phyloP scores from a whole-genome alignment of 2,797 vertebrate genomes.

The Streptopelia turtur region DNA sequence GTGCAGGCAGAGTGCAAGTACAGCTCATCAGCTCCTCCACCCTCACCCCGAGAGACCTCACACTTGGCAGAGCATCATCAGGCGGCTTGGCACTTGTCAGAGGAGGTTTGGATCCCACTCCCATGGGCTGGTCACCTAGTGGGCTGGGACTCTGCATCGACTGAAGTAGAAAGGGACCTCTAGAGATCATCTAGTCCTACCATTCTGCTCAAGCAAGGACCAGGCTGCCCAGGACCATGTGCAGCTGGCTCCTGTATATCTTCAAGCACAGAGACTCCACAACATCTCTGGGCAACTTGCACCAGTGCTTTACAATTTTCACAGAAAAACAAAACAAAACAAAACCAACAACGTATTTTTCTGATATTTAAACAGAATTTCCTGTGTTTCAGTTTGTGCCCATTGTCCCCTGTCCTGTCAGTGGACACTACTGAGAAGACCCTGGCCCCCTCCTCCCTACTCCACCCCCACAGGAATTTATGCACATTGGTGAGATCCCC shows the following conservation, averaged over 20 bases:
- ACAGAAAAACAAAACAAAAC: not conserved
- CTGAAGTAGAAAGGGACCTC: not conserved
- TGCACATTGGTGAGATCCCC: not conserved
- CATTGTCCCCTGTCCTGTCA: not conserved
- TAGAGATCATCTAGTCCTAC: not conserved
- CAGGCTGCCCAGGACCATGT: not conserved
- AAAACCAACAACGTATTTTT: not conserved
- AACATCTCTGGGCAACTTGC: not conserved
- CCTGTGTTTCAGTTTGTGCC: conserved; percentile 23
- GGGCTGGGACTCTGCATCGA: not conserved
- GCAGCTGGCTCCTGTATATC: not conserved
- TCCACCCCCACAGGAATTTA: not conserved
- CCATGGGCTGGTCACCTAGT: not conserved
- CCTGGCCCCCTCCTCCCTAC: not conserved
- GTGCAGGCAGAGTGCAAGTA: not conserved
- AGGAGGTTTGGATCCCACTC: not conserved
- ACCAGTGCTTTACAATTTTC: not conserved
- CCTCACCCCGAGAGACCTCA: not conserved
- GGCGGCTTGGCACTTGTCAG: not conserved
- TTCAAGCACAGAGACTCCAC: not conserved
- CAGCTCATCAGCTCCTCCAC: not conserved
- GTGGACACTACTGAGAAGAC: not conserved
- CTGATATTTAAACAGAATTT: conserved; percentile 24
- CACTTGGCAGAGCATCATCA: not conserved
- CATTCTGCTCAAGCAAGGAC: not conserved